Conservation (phyloP, 1,140 invertebrate genomes). For the Onthophagus taurus region DNA sequence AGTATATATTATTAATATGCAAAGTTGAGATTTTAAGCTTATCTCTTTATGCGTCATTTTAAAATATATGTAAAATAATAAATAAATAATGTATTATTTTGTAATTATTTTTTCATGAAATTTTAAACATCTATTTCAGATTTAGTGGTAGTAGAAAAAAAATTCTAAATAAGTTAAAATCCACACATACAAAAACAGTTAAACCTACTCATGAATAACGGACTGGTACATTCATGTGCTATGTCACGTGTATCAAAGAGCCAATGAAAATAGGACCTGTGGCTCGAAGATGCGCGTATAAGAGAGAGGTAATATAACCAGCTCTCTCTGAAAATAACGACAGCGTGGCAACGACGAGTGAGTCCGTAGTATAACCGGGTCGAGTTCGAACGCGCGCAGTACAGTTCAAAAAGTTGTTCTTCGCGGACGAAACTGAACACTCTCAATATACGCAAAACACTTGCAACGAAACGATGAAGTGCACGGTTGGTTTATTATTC, state of each 20-base stretch:
- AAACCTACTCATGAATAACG: no score
- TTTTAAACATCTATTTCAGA: no score
- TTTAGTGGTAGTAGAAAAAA: no score
- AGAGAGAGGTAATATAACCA: conserved; percentile 14
- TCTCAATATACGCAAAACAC: background rate
- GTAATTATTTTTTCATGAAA: no score
- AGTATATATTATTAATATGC: no score
- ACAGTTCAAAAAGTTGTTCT: background rate
- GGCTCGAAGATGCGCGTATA: conserved; percentile 19
- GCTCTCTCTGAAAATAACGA: conserved; percentile 15
- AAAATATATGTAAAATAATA: no score
- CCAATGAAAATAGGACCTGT: conserved; percentile 29
- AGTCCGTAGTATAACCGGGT: conserved; percentile 17
- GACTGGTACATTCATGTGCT: background rate
- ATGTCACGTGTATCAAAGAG: conserved; percentile 16
- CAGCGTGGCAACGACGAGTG: conserved; percentile 27
- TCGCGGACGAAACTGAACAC: no score
- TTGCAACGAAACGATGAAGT: background rate
- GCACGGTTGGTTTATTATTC: conserved; percentile 11
- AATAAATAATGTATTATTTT: no score
- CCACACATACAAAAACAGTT: no score
- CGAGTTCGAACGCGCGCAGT: conserved; percentile 15
- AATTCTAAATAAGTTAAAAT: no score
- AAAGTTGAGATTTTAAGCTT: no score
- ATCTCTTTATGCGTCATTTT: no score